Percentiles rank a stretch among this genome's conserved stretches.
phyloP scores from a whole-genome alignment of 1,140 invertebrate genomes.

The Matsumurasca onukii region DNA sequence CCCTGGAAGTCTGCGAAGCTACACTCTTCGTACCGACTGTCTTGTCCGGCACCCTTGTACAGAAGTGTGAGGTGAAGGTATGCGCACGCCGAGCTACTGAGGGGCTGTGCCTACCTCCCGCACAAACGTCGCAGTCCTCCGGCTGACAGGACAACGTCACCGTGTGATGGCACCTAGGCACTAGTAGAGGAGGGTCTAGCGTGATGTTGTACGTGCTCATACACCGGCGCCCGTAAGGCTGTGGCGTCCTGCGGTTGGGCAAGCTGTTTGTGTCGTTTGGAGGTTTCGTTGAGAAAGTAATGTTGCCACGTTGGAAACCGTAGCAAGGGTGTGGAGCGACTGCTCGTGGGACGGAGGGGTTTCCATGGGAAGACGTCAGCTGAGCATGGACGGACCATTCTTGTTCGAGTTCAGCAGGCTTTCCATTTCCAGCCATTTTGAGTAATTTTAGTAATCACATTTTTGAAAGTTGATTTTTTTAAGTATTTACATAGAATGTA shows the following conservation, averaged over 20 bases:
- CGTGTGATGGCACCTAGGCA: conserved; percentile 33
- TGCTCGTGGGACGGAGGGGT: conserved; percentile 8
- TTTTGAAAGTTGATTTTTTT: too few species aligned
- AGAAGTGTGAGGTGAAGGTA: conserved; percentile 50
- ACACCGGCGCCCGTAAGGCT: conserved; percentile 53
- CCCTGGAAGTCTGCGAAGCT: conserved; percentile 54
- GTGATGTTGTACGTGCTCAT: conserved; percentile 69
- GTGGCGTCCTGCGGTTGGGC: conserved; percentile 41
- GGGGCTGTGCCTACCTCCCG: conserved; percentile 32
- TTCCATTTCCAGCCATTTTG: conserved; percentile 13
- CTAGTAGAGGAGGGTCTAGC: conserved; percentile 40
- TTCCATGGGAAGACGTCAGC: conserved; percentile 54
- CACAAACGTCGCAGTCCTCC: conserved; percentile 20
- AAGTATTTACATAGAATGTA: too few species aligned
- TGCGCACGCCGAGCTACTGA: conserved; percentile 41
- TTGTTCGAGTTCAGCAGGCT: conserved; percentile 38
- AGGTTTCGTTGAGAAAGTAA: conserved; percentile 54
- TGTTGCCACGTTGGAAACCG: conserved; percentile 55
- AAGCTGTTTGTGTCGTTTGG: conserved; percentile 44
- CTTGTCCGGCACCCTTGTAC: conserved; percentile 48
- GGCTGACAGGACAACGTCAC: conserved; percentile 37
- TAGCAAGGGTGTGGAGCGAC: conserved; percentile 37
- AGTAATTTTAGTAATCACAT: too few species aligned
- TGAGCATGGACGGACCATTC: conserved; percentile 63
- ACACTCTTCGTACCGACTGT: conserved; percentile 49